Evolutionary conservation across 1,140 invertebrate species (phyloP), one percentile per base, ranked within the genome.

Genomic region (Drosophila lacteicornis): DNA sequence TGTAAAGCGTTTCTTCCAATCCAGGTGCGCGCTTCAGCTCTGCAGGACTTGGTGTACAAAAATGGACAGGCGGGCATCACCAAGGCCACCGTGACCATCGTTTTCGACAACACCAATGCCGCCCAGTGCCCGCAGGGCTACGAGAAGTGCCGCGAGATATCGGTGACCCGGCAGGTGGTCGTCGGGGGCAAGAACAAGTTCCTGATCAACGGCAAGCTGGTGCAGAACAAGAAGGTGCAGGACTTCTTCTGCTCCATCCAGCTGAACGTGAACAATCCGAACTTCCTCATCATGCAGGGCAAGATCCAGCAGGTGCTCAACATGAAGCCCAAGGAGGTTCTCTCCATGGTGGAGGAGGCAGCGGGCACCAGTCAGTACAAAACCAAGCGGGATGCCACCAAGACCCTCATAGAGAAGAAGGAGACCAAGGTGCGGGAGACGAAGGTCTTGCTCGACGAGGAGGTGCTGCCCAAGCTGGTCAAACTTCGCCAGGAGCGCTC

Each of bases 201-300:
- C 87, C 93, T 98, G 63, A 98, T 99, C 47, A 99, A 99, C 94
- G 98, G 99, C 7, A 96, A 95, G 43, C 96, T 96, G 93, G 98
- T 98, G 0, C 94, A 96, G 77, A 98, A 98, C 92, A 98, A 97
- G 86, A 94, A 97, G 82, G 97, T 99, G 0, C 95, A 96, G 60
- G 99, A 99, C 93, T 94, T 99, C 78, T 99, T 99, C 93, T 97
- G 97, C 81, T 99, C 98, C 0, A 96, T 99, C 8, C 98, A 99
- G 90, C 93, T 99, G 3, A 99, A 99, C 93, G 98, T 99, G 0
- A 99, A 99, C 93, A 99, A 99, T 94, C 99, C 99, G 4, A 99
- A 99, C 93, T 99, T 99, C 93, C 95, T 99, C 5, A 99, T 99
- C 80, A 99, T 99, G 99, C 99, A 99, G 95, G 99, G 99, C 9